Base-by-base conservation (phyloP, 2,888 invertebrate species). In the Dilophus febrilis region DNA sequence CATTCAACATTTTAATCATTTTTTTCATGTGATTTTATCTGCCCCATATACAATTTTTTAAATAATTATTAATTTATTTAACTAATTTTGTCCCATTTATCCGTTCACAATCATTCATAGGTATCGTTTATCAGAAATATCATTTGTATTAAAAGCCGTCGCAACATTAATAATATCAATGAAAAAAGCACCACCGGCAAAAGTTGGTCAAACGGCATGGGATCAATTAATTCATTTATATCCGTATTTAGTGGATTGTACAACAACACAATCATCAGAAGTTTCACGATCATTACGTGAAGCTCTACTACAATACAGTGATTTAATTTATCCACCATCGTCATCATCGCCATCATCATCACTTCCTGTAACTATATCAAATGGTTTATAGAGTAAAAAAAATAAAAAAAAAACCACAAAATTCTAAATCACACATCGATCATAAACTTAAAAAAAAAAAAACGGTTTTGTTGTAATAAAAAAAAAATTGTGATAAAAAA, bases 61-160 rank as follows among this genome's bases (percentile, higher is more conserved):
- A 19, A 19, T 36, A 31, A 18, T 3, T 19, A 34, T 13, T 30
- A 19, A 36, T 11, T 36, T 4, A 16, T 37, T 14, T 12, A 18
- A 27, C 36, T 29, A 37, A n/a, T n/a, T n/a, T 14, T 14, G 10
- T 31, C 38, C 26, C 12, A 13, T 22, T 28, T 37, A n/a, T n/a
- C n/a, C n/a, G n/a, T 18, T n/a, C 19, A 28, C 45, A 13, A 7
- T n/a, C n/a, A 29, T 16, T 58, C 64, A 44, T 59, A 90, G 92
- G 64, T 88, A 91, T 57, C 74, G 92, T 45, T 68, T 94, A 45
- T 88, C 92, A 3, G 94, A 95, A 66, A 90, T 95, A 61, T 88
- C 91, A 37, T 94, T 94, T 63, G 94, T 94, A 19, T 61, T 95
- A 40, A 90, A 92, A 62, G 94, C 94, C 40, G 79, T 94, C 40